Conservation (phyloP, 2,888 invertebrate species). For the Pachymerium ferrugineum region DNA sequence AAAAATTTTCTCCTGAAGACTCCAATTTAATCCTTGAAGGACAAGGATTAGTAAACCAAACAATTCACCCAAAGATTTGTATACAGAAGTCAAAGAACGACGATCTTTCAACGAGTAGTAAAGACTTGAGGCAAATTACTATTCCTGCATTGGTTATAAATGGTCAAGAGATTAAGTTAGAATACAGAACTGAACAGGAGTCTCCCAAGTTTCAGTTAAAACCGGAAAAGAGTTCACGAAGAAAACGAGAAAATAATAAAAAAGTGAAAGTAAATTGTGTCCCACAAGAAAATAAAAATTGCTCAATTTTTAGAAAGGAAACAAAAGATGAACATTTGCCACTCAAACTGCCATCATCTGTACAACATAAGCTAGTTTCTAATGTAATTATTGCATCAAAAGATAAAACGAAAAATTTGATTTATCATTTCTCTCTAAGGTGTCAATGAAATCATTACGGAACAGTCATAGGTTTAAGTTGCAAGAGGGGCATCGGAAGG, state of each 20-base stretch:
- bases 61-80: not conserved
- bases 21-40: not conserved
- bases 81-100: not conserved
- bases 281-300: too few relatives aligned
- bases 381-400: too few relatives aligned
- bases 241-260: not conserved
- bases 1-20: too few relatives aligned
- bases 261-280: too few relatives aligned
- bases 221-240: not conserved
- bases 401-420: too few relatives aligned
- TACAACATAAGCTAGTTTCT: too few relatives aligned
- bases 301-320: too few relatives aligned
- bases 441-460: too few relatives aligned
- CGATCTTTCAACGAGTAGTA: not conserved
- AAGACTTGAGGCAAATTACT: not conserved
- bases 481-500: not conserved
- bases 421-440: too few relatives aligned
- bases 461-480: not conserved
- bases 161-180: not conserved
- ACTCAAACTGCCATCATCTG: too few relatives aligned
- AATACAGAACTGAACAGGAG: not conserved
- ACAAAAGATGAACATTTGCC: too few relatives aligned
- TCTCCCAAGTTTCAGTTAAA: not conserved
- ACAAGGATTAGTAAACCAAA: not conserved
- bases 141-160: not conserved